A percentile compares a stretch with the other conserved stretches of the same genome.
Evolutionary conservation across 2,888 invertebrate genomes (phyloP).

Genomic region (Caenorhabditis sp.): DNA sequence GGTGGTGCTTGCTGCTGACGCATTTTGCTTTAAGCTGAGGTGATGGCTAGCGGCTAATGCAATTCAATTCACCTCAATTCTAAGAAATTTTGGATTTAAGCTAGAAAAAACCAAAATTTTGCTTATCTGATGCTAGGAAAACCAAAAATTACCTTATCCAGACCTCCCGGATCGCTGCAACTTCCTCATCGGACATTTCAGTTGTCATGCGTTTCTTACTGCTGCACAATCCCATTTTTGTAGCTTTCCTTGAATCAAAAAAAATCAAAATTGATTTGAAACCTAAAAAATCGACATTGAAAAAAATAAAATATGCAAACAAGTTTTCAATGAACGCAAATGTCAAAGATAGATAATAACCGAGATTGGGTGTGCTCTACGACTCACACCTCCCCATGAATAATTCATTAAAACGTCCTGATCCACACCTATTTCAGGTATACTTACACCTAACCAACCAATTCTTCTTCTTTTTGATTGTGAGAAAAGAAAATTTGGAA

Average conservation of each 20-base stretch:
- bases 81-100: too few relatives aligned
- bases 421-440: constrained; percentile 47
- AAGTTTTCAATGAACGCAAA: constrained; percentile 33
- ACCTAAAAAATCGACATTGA: too few relatives aligned
- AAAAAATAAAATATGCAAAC: neutral
- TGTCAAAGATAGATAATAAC: constrained; percentile 12
- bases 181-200: constrained; percentile 75
- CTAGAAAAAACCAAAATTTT: too few relatives aligned
- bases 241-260: neutral
- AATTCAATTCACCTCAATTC: too few relatives aligned
- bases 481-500: too few relatives aligned
- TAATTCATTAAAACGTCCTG: constrained; percentile 42
- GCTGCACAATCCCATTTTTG: constrained; percentile 65
- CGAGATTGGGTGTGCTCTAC: constrained; percentile 17
- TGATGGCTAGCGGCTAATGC: too few relatives aligned
- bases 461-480: too few relatives aligned
- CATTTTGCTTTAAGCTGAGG: constrained; percentile 50
- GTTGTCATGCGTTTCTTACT: constrained; percentile 65
- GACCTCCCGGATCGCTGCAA: constrained; percentile 75
- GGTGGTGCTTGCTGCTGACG: too few relatives aligned
- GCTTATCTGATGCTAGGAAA: neutral
- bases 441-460: too few relatives aligned
- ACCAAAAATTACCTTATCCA: constrained; percentile 70
- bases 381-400: constrained; percentile 32
- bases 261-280: neutral